Conservation (phyloP, 2,113 vertebrate genomes). For the Callipepla squamata region DNA sequence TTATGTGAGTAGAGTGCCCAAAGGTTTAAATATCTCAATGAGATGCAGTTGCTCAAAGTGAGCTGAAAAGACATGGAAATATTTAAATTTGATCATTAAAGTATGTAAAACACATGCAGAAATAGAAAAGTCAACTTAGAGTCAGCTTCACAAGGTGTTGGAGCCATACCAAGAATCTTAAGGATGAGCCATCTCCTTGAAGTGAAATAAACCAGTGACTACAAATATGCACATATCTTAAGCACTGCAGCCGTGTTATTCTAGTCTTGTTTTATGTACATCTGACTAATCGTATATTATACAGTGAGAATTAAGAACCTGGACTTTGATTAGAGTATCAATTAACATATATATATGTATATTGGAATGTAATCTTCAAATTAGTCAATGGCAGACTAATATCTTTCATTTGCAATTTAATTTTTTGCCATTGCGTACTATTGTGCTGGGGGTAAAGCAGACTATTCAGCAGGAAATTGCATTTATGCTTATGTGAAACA, state of each 20-base stretch:
- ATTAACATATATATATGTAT: neutral
- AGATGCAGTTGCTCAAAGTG: neutral
- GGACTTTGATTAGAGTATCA: neutral
- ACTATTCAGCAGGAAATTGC: neutral
- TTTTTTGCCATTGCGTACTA: neutral
- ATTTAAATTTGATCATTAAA: neutral
- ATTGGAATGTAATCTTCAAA: neutral
- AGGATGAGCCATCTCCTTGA: neutral
- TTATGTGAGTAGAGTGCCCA: neutral
- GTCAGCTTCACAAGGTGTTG: neutral
- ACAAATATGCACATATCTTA: neutral
- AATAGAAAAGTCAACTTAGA: neutral
- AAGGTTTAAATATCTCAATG: neutral
- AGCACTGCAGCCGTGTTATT: neutral
- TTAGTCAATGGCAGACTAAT: neutral
- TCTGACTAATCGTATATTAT: neutral
- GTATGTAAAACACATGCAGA: neutral
- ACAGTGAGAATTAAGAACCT: neutral
- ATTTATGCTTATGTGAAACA: neutral
- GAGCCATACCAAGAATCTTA: fast-evolving
- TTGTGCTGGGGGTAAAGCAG: neutral
- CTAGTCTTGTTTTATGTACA: neutral
- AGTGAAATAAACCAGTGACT: neutral
- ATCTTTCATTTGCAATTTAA: neutral
- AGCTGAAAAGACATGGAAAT: neutral